Percentiles rank a stretch among this genome's conserved stretches.
Evolutionary conservation across 2,797 vertebrate species (phyloP).

Genomic region (Hippopotamyrus pictus): DNA sequence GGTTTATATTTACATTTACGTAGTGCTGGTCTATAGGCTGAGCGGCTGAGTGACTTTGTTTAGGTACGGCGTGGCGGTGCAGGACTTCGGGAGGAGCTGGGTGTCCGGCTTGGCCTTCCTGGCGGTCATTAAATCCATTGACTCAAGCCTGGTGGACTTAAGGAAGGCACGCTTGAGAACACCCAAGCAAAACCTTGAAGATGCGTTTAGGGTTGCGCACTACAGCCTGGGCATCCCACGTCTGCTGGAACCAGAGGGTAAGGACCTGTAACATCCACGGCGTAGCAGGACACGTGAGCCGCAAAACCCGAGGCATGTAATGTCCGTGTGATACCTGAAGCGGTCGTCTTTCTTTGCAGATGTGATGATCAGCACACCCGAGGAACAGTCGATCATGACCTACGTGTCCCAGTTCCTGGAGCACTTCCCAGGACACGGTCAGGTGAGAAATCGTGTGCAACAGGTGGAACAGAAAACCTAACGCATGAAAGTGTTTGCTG

Average conservation of each 20-base stretch:
- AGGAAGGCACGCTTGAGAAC: constrained; percentile 77
- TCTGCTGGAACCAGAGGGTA: constrained; percentile 92
- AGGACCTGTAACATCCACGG: not conserved
- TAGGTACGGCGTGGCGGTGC: constrained; percentile 87
- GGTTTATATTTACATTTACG: not conserved
- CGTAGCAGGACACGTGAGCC: not conserved
- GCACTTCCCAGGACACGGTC: constrained; percentile 84
- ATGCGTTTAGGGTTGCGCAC: constrained; percentile 84
- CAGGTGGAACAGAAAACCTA: not conserved
- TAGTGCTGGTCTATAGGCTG: not conserved
- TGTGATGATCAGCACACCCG: constrained; percentile 77
- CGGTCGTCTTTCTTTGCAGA: constrained; percentile 56
- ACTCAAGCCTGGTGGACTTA: constrained; percentile 86
- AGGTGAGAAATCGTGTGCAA: constrained; percentile 57
- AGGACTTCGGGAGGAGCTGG: constrained; percentile 93
- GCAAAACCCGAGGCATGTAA: not conserved
- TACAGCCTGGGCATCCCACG: constrained; percentile 80
- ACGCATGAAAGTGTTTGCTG: not conserved
- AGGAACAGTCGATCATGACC: constrained; percentile 89
- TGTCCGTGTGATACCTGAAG: not conserved
- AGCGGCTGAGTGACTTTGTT: not conserved
- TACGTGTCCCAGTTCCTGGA: constrained; percentile 94
- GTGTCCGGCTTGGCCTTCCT: constrained; percentile 88
- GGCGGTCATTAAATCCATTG: constrained; percentile 91
- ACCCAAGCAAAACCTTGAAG: constrained; percentile 80